phyloP scores from a whole-genome alignment of 2,888 invertebrate genomes.

The Corythucha ciliata region DNA sequence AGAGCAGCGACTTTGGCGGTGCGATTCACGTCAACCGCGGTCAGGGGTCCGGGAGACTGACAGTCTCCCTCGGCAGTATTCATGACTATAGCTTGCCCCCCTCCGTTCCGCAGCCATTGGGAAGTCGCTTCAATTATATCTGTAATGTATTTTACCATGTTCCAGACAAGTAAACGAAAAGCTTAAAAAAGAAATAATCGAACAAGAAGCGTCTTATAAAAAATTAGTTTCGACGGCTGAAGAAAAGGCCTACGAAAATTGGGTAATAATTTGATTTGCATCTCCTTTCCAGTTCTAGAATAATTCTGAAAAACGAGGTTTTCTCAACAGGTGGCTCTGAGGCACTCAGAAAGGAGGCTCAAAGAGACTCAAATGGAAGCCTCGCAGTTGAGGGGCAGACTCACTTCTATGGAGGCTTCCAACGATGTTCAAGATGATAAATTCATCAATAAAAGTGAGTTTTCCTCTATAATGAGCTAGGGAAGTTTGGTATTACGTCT shows the following conservation, averaged over 20 bases:
- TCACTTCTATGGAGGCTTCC: conserved; percentile 48
- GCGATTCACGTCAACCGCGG: no score
- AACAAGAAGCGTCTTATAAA: conserved; percentile 63
- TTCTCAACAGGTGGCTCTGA: conserved; percentile 53
- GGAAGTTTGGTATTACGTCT: not conserved
- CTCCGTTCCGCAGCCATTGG: no score
- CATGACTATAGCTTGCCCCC: no score
- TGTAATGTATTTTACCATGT: no score
- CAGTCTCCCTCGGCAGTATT: no score
- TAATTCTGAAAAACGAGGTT: not conserved
- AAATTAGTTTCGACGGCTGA: conserved; percentile 68
- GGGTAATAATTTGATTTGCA: conserved; percentile 47
- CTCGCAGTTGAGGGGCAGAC: conserved; percentile 53
- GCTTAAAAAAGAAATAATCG: conserved; percentile 73
- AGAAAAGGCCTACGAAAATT: conserved; percentile 74
- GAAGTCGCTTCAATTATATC: no score
- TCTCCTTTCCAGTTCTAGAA: conserved; percentile 1
- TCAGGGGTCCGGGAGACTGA: no score
- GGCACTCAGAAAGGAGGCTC: conserved; percentile 69
- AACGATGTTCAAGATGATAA: conserved; percentile 41
- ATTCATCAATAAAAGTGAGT: conserved; percentile 47
- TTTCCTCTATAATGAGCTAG: conserved; percentile 13
- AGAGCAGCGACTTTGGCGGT: no score
- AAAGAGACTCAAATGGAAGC: conserved; percentile 71
- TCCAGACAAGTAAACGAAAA: conserved; percentile 56